A percentile compares a stretch with the other conserved stretches of the same genome.
Evolutionary conservation across 2,888 invertebrate species (phyloP).

Genomic region (Acheta domesticus): DNA sequence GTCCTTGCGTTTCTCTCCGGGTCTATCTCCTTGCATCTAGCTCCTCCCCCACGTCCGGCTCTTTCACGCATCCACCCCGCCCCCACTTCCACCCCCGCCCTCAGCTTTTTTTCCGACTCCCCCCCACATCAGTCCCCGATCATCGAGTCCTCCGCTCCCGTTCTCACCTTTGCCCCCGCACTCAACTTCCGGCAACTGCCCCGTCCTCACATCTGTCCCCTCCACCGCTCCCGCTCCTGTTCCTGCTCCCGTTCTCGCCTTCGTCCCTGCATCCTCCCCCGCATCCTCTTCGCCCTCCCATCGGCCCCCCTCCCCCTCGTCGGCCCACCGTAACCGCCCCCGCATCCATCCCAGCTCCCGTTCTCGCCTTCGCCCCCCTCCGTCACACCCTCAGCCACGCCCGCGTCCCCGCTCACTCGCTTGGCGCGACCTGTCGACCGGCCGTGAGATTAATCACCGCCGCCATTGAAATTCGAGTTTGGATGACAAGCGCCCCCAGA

Average conservation of each 20-base stretch:
- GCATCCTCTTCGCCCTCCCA: background rate
- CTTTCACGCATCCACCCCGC: background rate
- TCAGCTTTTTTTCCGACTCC: background rate
- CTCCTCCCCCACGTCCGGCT: too few relatives aligned
- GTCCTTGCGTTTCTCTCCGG: too few relatives aligned
- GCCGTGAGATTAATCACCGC: conserved; percentile 2
- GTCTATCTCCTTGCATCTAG: too few relatives aligned
- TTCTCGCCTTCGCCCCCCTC: too few relatives aligned
- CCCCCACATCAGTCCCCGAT: too few relatives aligned
- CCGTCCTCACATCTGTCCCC: background rate
- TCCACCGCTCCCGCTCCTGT: background rate
- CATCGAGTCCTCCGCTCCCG: too few relatives aligned
- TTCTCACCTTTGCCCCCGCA: too few relatives aligned
- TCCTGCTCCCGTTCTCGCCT: background rate
- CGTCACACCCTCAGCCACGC: too few relatives aligned
- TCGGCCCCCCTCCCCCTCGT: background rate
- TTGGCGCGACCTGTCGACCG: background rate
- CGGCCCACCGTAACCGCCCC: background rate
- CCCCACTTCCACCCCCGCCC: background rate
- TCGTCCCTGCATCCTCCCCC: background rate
- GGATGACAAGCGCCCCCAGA: background rate
- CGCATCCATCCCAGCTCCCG: background rate
- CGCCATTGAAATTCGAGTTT: background rate
- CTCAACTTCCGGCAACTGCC: too few relatives aligned
- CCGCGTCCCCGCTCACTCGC: background rate